These are phyloP conservation scores for Pollenia labialis DNA, from an alignment of 2,888 invertebrate genomes.

Conservation along the genomic window DNA sequence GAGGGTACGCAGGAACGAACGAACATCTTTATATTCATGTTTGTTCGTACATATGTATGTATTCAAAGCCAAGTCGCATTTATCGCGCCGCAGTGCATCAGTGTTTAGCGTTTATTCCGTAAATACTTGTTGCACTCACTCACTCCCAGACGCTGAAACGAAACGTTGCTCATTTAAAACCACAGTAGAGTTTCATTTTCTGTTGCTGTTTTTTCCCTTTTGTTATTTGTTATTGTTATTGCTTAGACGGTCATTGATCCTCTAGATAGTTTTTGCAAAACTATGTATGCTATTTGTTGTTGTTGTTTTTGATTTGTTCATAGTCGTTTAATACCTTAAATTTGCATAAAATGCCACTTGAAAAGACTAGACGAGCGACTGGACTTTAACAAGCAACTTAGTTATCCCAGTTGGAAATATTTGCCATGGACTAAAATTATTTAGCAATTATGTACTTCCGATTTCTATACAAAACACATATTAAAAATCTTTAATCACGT, in stretches of 20 bases:
- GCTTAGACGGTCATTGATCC: conserved; percentile 70
- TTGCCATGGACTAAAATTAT: too few relatives aligned
- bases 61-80: conserved; percentile 15
- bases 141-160: conserved; percentile 34
- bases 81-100: conserved; percentile 26
- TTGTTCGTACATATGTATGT: neutral
- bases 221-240: conserved; percentile 58
- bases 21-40: conserved; percentile 19
- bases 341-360: conserved; percentile 66
- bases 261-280: conserved; percentile 42
- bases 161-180: conserved; percentile 57
- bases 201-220: conserved; percentile 32
- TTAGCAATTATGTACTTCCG: neutral
- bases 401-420: conserved; percentile 48
- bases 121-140: conserved; percentile 60
- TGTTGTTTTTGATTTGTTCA: conserved; percentile 4
- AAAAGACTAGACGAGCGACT: conserved; percentile 12
- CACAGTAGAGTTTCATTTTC: conserved; percentile 42
- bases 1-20: conserved; percentile 15
- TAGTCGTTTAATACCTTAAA: conserved; percentile 1
- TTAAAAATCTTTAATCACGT: neutral
- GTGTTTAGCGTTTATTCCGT: conserved; percentile 35
- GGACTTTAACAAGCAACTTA: neutral
- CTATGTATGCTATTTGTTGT: conserved; percentile 39
- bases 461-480: neutral